Percentiles rank a stretch among this genome's conserved stretches.
Evolutionary conservation across 1,140 invertebrate species (phyloP).

Genomic region (Caerostris extrusa): DNA sequence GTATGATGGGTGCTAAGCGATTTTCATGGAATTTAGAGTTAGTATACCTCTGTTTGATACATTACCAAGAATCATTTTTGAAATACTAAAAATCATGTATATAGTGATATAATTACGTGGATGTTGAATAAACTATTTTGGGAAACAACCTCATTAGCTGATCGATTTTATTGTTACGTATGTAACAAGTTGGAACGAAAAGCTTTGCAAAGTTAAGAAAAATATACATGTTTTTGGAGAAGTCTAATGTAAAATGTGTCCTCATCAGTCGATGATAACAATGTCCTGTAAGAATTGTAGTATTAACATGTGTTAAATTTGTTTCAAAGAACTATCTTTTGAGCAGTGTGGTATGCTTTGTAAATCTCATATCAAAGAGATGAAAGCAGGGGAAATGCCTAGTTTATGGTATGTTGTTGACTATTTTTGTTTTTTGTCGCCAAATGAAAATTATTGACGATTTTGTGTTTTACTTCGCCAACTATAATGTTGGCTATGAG

Average conservation of each 20-base stretch:
- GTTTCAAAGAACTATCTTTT: neutral
- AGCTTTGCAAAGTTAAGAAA: neutral
- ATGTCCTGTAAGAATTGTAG: neutral
- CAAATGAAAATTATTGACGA: too few relatives aligned
- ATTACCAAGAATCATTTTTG: conserved; percentile 22
- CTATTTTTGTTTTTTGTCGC: too few relatives aligned
- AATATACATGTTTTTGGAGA: neutral
- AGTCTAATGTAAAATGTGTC: neutral
- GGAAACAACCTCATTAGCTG: neutral
- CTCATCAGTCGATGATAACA: neutral
- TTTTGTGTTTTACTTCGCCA: too few relatives aligned
- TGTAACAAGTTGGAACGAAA: neutral
- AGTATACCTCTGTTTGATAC: conserved; percentile 39
- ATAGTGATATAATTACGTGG: conserved; percentile 6
- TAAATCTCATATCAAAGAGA: neutral
- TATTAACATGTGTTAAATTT: neutral
- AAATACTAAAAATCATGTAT: conserved; percentile 7
- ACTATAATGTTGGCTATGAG: too few relatives aligned
- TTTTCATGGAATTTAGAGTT: conserved; percentile 28
- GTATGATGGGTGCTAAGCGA: conserved; percentile 51
- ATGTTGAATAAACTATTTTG: conserved; percentile 27
- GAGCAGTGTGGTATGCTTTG: neutral
- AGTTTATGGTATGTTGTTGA: too few relatives aligned
- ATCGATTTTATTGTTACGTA: neutral
- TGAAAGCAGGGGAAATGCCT: too few relatives aligned